These are phyloP conservation scores for Reinhardtius hippoglossoides DNA, from an alignment of 2,113 vertebrate species.

Conservation along the genomic window DNA sequence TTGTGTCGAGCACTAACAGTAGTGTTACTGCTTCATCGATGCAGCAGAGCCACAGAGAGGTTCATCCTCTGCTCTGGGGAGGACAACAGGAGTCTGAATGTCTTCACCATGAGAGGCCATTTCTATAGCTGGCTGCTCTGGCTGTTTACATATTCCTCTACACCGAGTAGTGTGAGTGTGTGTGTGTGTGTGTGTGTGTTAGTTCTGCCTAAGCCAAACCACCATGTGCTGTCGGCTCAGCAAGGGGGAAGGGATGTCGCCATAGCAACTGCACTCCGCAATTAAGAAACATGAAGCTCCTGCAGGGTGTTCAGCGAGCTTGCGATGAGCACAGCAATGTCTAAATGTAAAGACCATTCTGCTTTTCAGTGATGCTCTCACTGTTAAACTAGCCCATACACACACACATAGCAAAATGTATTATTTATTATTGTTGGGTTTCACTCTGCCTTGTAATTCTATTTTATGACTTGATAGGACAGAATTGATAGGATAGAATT, in stretches of 20 bases:
- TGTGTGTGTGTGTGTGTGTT: conserved; percentile 3
- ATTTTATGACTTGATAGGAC: too few species aligned
- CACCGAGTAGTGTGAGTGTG: not conserved
- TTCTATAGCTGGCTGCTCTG: too few species aligned
- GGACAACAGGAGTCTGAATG: conserved; percentile 6
- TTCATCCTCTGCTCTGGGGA: not conserved
- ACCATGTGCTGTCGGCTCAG: conserved; percentile 22
- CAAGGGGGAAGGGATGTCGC: conserved; percentile 57
- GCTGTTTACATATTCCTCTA: conserved; percentile 24
- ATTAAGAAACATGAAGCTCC: conserved; percentile 63
- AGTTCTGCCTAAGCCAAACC: conserved; percentile 24
- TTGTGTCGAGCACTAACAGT: not conserved
- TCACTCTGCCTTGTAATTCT: too few species aligned
- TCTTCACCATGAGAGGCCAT: conserved; percentile 8
- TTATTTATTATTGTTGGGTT: too few species aligned
- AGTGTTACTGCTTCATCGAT: conserved; percentile 16
- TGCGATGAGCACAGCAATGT: conserved; percentile 23
- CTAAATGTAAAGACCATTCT: not conserved
- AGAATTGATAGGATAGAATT: too few species aligned
- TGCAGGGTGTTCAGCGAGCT: conserved; percentile 41
- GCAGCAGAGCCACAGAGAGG: not conserved
- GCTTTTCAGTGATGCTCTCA: conserved; percentile 21
- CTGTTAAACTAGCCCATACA: not conserved
- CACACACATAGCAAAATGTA: too few species aligned
- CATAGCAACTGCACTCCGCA: conserved; percentile 70